Base-by-base conservation (phyloP, 2,797 vertebrate genomes). In the Cossypha heuglini region DNA sequence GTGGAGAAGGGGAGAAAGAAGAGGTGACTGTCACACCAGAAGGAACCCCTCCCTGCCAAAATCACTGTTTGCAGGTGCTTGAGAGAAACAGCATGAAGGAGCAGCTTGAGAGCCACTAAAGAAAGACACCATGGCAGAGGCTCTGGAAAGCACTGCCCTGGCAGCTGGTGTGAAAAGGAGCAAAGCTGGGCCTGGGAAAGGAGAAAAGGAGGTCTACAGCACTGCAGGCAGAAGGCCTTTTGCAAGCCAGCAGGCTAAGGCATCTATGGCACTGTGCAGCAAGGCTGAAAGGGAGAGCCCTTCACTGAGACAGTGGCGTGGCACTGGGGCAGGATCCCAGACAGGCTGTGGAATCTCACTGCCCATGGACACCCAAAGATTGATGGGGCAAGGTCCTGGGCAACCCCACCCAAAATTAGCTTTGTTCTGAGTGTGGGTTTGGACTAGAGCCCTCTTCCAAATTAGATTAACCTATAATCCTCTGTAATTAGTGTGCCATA, bases 401-500 rank as follows among this genome's bases (percentile, higher is more conserved):
- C 16, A 64, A 10, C 3, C 2, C 1, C 1, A 26, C 16, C 6
- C 67, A 18, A 72, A 87, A 61, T 6, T 0, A 54, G 9, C 16
- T 24, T 55, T 71, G 16, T 38, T 88, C 55, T 77, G 38, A 45
- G 29, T 16, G 20, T 4, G 4, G 24, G 11, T 15, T 81, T 67
- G n/a, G 57, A 51, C 21, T 66, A 28, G 17, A 78, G 11, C 31
- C 57, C 16, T 72, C 38, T 63, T 88, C 31, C 48, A 82, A 31
- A 15, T 46, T 62, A 35, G 54, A 20, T 58, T 89, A 90, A 35
- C 16, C 25, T 59, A 8, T 42, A 54, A 64, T 38, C n/a, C 38
- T 49, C 16, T 46, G 5, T 58, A 64, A 72, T 40, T 43, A 35
- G 20, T 33, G 21, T 59, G 59, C 18, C 28, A 26, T 52, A 46